phyloP scores from a whole-genome alignment of 2,797 vertebrate species.

The Eulemur albifrons region DNA sequence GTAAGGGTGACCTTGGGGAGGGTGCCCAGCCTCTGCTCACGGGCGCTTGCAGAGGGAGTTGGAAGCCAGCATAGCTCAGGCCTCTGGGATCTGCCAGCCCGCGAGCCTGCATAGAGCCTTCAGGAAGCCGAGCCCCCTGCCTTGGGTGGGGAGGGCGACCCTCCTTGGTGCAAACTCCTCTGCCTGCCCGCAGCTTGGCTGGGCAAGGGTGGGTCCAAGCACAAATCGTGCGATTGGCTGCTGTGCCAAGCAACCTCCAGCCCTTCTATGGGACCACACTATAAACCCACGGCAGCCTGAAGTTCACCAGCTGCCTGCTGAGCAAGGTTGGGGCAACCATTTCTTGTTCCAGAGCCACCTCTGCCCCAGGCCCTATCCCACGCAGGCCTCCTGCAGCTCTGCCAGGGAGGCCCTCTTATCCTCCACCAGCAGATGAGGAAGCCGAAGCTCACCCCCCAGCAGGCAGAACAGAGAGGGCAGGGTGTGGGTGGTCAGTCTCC shows the following conservation, averaged over 20 bases:
- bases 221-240: background rate
- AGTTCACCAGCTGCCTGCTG: background rate
- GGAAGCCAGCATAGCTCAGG: background rate
- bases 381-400: background rate
- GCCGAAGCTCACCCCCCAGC: background rate
- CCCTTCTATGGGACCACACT: background rate
- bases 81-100: background rate
- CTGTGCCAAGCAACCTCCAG: background rate
- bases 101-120: background rate
- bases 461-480: background rate
- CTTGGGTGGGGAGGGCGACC: background rate
- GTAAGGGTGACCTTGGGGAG: constrained; percentile 35
- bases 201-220: background rate
- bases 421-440: background rate
- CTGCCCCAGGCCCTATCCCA: background rate
- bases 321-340: background rate
- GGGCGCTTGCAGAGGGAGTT: background rate
- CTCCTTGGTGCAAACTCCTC: background rate
- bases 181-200: background rate
- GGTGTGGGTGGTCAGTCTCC: background rate
- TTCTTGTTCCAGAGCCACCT: background rate
- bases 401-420: background rate
- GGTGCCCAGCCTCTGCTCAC: background rate
- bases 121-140: background rate
- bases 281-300: background rate